Base-by-base conservation (phyloP, 2,888 invertebrate species). In the Linnaemya vulpina region DNA sequence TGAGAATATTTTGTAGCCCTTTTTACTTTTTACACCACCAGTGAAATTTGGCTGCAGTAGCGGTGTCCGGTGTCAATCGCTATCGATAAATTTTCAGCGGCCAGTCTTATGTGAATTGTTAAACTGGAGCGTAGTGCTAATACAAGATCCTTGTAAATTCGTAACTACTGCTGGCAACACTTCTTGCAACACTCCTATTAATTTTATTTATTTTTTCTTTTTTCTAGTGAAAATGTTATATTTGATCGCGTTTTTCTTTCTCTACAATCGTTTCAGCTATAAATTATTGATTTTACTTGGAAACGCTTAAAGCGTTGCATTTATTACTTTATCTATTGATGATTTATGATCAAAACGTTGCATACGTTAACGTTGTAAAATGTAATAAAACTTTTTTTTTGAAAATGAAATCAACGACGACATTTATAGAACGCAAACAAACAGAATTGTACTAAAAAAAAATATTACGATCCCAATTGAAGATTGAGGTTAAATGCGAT, bases 321-420 rank as follows among this genome's bases (percentile, higher is more conserved):
- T 51, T 70, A 43, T 55, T 55, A 60, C 49, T 73, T 58, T 73
- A 73, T 73, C 73, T 60, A 7, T 49, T 20, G 35, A 73, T 46
- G 60, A 73, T 62, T 73, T 73, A 73, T 73, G 73, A 35, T 49
- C 0, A 20, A 46, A 73, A 49, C 60, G 25, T 58, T 71, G 40
- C 40, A 70, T 13, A 67, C 20, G 35, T 38, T 70, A 55, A 70
- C 55, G 17, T 70, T 70, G 25, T 55, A 20, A 46, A 46, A 49
- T 35, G 15, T 35, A 73, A 49, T 49, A 49, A 73, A 71, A 55
- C 55, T 55, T 55, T 40, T 38, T 60, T 22, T 11, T 9, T 1
- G 30, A 15, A 71, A 58, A 10, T 17, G 17, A 30, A 60, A 60
- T 20, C 35, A 73, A 49, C 8, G 15, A 35, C 71, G 58, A 25